phyloP scores from a whole-genome alignment of 2,797 vertebrate genomes.

The Poeciliopsis gracilis region DNA sequence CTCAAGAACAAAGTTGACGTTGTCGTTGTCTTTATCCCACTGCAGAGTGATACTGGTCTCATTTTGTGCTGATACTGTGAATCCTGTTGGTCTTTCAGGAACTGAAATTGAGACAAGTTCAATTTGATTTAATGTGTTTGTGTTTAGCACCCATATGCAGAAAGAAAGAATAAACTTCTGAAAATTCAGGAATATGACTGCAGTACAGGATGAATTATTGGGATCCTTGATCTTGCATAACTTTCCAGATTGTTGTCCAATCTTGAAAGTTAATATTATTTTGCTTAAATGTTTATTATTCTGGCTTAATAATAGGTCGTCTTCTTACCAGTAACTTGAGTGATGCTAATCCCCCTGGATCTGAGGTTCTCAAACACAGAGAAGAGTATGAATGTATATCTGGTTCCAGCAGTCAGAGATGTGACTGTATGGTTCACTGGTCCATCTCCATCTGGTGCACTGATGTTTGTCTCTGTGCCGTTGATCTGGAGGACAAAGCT shows the following conservation, averaged over 20 bases:
- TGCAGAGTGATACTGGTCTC: constrained; percentile 40
- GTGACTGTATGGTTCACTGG: neutral
- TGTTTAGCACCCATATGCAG: neutral
- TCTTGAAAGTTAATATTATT: neutral
- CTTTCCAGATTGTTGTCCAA: too few relatives aligned
- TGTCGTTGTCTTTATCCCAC: constrained; percentile 41
- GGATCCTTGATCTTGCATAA: neutral
- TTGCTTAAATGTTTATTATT: neutral
- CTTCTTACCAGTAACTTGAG: neutral
- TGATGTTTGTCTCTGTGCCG: neutral
- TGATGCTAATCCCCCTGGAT: constrained; percentile 20
- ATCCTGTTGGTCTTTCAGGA: constrained; percentile 6
- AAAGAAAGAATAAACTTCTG: neutral
- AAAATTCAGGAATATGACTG: neutral
- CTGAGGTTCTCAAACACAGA: constrained; percentile 2
- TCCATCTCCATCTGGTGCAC: neutral
- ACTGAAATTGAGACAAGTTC: neutral
- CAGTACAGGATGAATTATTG: neutral
- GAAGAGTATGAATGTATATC: neutral
- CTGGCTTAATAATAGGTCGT: neutral
- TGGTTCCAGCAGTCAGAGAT: neutral
- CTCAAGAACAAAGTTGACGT: neutral
- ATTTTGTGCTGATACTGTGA: neutral
- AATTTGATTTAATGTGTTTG: neutral
- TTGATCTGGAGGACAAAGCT: neutral